phyloP scores from a whole-genome alignment of 2,113 vertebrate species.

The Euleptes europaea region DNA sequence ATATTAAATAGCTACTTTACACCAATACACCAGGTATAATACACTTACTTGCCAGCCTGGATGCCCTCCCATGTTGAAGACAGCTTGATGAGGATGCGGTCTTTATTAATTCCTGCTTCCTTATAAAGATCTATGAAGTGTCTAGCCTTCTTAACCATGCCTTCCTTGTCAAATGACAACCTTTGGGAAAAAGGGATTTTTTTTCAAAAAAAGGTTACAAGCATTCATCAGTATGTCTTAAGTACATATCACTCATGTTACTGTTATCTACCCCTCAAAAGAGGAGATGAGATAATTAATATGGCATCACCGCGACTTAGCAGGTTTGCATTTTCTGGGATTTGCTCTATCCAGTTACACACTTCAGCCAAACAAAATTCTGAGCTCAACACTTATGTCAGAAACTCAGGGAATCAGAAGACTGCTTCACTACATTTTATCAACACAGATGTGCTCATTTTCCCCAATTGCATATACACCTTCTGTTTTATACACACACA shows the following conservation, averaged over 20 bases:
- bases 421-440: neutral
- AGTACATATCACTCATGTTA: neutral
- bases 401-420: neutral
- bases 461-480: neutral
- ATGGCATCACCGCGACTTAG: neutral
- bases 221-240: neutral
- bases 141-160: slow-evolving; percentile 87
- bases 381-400: neutral
- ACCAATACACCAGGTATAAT: neutral
- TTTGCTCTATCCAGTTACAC: neutral
- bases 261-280: neutral
- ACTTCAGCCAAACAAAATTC: neutral
- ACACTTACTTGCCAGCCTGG: slow-evolving; percentile 92
- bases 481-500: too few species aligned
- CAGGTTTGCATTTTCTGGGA: neutral
- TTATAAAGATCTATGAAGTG: slow-evolving; percentile 89
- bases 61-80: slow-evolving; percentile 98
- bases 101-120: slow-evolving; percentile 87
- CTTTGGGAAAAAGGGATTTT: slow-evolving; percentile 67
- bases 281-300: neutral
- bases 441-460: neutral
- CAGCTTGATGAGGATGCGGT: slow-evolving; percentile 93
- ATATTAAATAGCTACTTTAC: neutral
- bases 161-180: slow-evolving; percentile 92
- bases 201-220: neutral